Percentiles rank a stretch among this genome's conserved stretches.
Conservation (phyloP, 2,113 vertebrate species). For the Poeciliopsis prolifica region DNA sequence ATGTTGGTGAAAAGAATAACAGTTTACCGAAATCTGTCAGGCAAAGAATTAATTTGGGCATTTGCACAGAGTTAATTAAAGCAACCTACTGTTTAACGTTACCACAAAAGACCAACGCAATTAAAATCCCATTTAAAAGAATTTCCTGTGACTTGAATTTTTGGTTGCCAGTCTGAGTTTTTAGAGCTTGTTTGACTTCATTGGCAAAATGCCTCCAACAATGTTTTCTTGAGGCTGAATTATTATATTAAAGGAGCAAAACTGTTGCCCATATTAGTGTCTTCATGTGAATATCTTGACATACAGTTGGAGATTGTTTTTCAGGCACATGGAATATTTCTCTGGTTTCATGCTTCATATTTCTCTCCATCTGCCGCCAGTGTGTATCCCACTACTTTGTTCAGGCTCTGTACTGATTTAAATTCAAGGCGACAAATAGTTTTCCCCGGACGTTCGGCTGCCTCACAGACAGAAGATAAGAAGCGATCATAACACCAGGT, state of each 20-base stretch:
- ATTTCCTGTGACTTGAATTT: too few species aligned
- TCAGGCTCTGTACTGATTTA: slow-evolving; percentile 27
- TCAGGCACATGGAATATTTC: not conserved
- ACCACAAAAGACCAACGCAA: too few species aligned
- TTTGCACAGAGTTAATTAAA: too few species aligned
- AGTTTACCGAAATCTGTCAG: too few species aligned
- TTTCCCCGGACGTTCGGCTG: slow-evolving; percentile 33
- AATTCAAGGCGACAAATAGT: slow-evolving; percentile 38
- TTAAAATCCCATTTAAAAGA: too few species aligned
- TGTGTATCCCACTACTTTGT: slow-evolving; percentile 5
- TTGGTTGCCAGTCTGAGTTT: too few species aligned
- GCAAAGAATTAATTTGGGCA: too few species aligned
- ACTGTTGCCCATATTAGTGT: not conserved
- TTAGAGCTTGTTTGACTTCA: too few species aligned
- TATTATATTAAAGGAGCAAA: not conserved
- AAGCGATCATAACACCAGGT: slow-evolving; percentile 49
- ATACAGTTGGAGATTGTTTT: not conserved
- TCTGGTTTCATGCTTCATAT: slow-evolving; percentile 7
- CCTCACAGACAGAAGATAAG: slow-evolving; percentile 40
- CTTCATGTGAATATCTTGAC: not conserved
- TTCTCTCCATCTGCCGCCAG: slow-evolving; percentile 8
- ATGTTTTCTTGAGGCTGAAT: not conserved
- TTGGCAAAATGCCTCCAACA: not conserved
- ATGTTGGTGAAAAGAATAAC: too few species aligned
- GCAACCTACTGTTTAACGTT: too few species aligned